Evolutionary conservation across 2,888 invertebrate species (phyloP).

Genomic region (Phymatocera aterrima): DNA sequence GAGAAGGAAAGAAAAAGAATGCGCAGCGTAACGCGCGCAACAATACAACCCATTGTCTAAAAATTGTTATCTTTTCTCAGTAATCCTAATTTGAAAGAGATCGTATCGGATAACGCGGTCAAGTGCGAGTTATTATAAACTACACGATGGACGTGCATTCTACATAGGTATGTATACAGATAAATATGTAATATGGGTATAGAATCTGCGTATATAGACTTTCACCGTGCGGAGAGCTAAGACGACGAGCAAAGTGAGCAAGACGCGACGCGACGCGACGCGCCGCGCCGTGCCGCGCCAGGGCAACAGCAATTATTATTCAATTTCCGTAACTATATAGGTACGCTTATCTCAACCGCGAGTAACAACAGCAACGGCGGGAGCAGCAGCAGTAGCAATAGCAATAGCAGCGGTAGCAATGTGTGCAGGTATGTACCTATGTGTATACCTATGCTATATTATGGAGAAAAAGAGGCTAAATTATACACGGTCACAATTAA

Average conservation of each 20-base stretch:
- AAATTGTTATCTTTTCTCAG: conserved; percentile 1
- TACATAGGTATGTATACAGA: not conserved
- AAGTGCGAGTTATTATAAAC: conserved; percentile 18
- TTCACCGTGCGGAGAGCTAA: conserved; percentile 26
- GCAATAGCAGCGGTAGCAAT: too few species aligned
- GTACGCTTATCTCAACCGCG: conserved; percentile 58
- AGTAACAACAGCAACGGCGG: conserved; percentile 38
- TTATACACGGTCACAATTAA: conserved; percentile 65
- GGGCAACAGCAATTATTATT: conserved; percentile 68
- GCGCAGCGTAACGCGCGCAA: not conserved
- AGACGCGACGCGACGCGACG: not conserved
- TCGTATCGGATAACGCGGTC: not conserved
- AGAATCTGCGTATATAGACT: conserved; percentile 3
- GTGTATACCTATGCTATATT: not conserved
- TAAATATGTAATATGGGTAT: not conserved
- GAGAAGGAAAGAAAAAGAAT: not conserved
- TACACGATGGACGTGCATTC: too few species aligned
- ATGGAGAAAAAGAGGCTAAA: conserved; percentile 24
- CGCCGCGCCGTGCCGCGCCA: conserved; percentile 41
- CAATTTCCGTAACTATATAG: conserved; percentile 66
- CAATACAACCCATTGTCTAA: conserved; percentile 8
- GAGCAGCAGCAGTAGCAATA: not conserved
- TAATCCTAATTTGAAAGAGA: conserved; percentile 31
- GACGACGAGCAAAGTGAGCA: not conserved
- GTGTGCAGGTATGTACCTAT: not conserved